Percentiles rank a stretch among this genome's conserved stretches.
Evolutionary conservation across 2,888 invertebrate genomes (phyloP).

Genomic region (Dorcus parallelipipedus): DNA sequence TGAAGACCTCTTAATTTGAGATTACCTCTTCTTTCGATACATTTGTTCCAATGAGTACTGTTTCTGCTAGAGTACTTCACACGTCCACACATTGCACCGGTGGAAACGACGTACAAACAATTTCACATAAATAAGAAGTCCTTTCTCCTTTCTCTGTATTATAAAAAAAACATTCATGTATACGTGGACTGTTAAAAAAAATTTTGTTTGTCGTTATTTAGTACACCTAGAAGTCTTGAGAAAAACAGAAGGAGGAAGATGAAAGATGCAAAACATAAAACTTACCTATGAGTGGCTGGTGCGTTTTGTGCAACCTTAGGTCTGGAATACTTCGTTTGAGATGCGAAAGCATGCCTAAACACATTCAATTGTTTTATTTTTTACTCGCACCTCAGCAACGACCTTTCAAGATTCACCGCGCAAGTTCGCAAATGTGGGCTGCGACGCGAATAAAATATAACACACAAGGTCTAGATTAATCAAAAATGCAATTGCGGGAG

Average conservation of each 20-base stretch:
- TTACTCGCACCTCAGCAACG: constrained; percentile 27
- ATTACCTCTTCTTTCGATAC: no score
- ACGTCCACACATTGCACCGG: no score
- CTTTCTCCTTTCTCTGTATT: no score
- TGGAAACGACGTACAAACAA: no score
- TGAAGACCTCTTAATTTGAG: no score
- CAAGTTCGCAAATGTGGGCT: not conserved
- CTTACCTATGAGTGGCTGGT: constrained; percentile 74
- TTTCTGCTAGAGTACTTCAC: no score
- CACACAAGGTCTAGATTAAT: not conserved
- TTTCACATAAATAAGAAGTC: no score
- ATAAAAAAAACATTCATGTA: no score
- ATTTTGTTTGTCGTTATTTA: no score
- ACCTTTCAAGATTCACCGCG: not conserved
- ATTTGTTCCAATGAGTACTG: no score
- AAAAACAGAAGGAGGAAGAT: not conserved
- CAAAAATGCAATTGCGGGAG: constrained; percentile 1
- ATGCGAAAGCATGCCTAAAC: constrained; percentile 84
- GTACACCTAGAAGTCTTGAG: not conserved
- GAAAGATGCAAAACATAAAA: constrained; percentile 27
- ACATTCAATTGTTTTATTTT: constrained; percentile 41
- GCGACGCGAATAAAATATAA: not conserved
- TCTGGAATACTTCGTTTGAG: constrained; percentile 86
- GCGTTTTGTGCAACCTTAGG: constrained; percentile 74
- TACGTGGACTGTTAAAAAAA: no score